These are phyloP conservation scores for Dendrocincla tyrannina DNA, from an alignment of 2,797 vertebrate genomes.

Conservation along the genomic window DNA sequence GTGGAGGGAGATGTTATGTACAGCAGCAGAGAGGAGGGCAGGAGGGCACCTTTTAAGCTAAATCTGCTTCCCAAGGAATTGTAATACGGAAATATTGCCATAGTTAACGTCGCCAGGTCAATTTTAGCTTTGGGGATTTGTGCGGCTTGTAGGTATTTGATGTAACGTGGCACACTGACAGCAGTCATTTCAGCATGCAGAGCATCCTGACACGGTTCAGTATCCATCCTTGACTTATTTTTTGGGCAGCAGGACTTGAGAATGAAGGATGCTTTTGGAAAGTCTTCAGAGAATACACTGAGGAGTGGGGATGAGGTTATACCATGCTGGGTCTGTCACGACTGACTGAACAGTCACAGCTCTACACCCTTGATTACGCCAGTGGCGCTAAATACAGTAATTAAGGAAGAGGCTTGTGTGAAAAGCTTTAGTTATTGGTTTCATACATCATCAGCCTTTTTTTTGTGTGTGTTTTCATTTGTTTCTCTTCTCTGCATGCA, in stretches of 20 bases:
- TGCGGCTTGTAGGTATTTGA: neutral
- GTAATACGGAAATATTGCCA: neutral
- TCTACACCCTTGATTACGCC: neutral
- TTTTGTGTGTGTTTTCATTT: neutral
- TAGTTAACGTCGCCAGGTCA: neutral
- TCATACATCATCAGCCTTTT: neutral
- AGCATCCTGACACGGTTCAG: neutral
- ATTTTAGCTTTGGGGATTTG: neutral
- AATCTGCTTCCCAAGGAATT: neutral
- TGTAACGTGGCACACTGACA: neutral
- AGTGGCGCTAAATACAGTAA: neutral
- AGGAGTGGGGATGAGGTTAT: neutral
- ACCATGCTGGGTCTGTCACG: neutral
- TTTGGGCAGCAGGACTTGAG: neutral
- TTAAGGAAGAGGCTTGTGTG: slow-evolving; percentile 33
- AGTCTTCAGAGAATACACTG: neutral
- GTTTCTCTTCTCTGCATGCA: neutral
- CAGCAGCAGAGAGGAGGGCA: neutral
- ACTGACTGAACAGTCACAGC: slow-evolving; percentile 4
- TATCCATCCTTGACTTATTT: neutral
- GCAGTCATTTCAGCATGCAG: neutral
- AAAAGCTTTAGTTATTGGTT: slow-evolving; percentile 33
- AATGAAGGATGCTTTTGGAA: neutral
- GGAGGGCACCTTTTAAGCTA: neutral
- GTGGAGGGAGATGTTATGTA: neutral